phyloP scores from a whole-genome alignment of 2,888 invertebrate species.

The Andrena praecox region DNA sequence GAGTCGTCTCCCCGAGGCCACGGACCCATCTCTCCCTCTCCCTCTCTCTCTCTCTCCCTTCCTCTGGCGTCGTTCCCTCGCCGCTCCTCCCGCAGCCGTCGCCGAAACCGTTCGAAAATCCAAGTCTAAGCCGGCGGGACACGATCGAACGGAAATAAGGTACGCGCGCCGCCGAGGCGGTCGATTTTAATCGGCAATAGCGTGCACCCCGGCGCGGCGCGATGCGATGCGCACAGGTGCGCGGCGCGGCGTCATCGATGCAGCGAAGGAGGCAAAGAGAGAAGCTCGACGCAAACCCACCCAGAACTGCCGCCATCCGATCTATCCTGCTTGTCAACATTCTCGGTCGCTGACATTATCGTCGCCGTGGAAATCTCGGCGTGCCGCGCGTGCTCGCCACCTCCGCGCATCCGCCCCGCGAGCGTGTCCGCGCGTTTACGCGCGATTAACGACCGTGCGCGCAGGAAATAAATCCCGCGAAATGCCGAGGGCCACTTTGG shows the following conservation, averaged over 20 bases:
- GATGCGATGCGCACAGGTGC: slow-evolving; percentile 20
- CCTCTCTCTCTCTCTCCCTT: neutral
- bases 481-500: neutral
- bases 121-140: neutral
- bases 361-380: slow-evolving; percentile 48
- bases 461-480: slow-evolving; percentile 13
- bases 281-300: slow-evolving; percentile 40
- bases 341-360: slow-evolving; percentile 47
- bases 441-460: slow-evolving; percentile 17
- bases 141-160: neutral
- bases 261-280: slow-evolving; percentile 19
- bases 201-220: neutral
- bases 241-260: slow-evolving; percentile 31
- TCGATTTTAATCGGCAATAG: slow-evolving; percentile 22
- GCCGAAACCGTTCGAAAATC: neutral
- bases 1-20: slow-evolving; percentile 63
- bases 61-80: neutral
- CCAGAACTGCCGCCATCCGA: slow-evolving; percentile 40
- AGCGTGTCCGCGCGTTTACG: slow-evolving; percentile 6
- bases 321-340: slow-evolving; percentile 46
- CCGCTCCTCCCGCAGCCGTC: neutral
- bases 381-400: slow-evolving; percentile 39
- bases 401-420: slow-evolving; percentile 27
- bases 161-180: neutral
- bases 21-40: slow-evolving; percentile 42